A percentile compares a stretch with the other conserved stretches of the same genome.
Conservation (phyloP, 2,113 vertebrate genomes). For the Astatoreochromis straeleni region DNA sequence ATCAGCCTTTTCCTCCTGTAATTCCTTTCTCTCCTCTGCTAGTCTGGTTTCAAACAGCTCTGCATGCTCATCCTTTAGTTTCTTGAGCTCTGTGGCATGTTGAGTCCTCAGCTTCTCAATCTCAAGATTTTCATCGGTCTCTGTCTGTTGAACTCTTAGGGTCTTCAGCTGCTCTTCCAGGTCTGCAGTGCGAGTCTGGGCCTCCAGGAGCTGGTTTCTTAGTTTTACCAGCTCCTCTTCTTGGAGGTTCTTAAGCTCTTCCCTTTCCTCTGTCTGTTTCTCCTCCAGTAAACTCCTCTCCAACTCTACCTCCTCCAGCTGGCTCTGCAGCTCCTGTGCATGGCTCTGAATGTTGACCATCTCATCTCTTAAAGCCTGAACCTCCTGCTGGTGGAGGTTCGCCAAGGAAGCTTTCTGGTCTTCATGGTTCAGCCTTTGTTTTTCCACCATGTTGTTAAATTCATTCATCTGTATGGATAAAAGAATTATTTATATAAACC, state of each 20-base stretch:
- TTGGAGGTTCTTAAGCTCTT: slow-evolving; percentile 27
- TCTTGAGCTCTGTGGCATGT: slow-evolving; percentile 63
- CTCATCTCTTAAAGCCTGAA: slow-evolving; percentile 65
- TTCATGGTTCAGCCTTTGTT: slow-evolving; percentile 66
- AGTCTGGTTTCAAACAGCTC: slow-evolving; percentile 52
- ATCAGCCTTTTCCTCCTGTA: slow-evolving; percentile 49
- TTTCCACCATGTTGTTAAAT: slow-evolving; percentile 62
- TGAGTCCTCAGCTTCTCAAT: slow-evolving; percentile 52
- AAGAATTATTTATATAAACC: fast-evolving
- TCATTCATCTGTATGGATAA: slow-evolving; percentile 52
- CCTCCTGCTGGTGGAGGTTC: slow-evolving; percentile 61
- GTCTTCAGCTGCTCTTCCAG: slow-evolving; percentile 60
- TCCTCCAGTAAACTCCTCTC: slow-evolving; percentile 39
- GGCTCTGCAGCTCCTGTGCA: slow-evolving; percentile 69
- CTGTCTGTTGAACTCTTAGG: background rate
- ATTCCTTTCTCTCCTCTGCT: slow-evolving; percentile 49
- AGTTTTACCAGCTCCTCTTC: slow-evolving; percentile 50
- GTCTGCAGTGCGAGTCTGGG: slow-evolving; percentile 11
- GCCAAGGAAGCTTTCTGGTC: slow-evolving; percentile 68
- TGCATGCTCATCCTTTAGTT: slow-evolving; percentile 49
- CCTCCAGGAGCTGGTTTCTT: slow-evolving; percentile 44
- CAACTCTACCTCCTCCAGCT: slow-evolving; percentile 57
- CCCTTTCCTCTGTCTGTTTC: slow-evolving; percentile 55
- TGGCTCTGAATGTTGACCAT: slow-evolving; percentile 62
- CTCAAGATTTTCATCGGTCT: slow-evolving; percentile 26